Evolutionary conservation across 1,140 invertebrate genomes (phyloP).

Genomic region (Drosophila sturtevanti): DNA sequence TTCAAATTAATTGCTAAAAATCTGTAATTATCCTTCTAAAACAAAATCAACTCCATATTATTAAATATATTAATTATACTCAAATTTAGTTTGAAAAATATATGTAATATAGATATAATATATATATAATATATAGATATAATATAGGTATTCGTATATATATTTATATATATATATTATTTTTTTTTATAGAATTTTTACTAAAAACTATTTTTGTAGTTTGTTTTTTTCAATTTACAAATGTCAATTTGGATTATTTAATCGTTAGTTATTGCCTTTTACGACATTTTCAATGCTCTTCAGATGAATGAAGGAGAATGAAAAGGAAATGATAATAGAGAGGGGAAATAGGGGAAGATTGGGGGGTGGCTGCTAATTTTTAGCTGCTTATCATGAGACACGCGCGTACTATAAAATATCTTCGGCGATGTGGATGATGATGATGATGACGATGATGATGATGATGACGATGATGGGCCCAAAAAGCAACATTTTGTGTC

Average conservation of each 20-base stretch:
- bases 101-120: no score
- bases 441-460: constrained; percentile 11
- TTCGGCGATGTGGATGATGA: constrained; percentile 23
- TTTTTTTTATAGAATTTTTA: no score
- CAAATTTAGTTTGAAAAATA: no score
- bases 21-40: no score
- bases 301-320: neutral
- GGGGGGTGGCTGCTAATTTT: constrained; percentile 21
- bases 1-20: no score
- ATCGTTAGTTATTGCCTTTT: constrained; percentile 30
- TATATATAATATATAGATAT: no score
- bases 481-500: constrained; percentile 31
- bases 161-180: no score
- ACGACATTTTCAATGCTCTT: constrained; percentile 45
- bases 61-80: no score
- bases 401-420: constrained; percentile 70
- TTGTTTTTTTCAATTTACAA: constrained; percentile 57
- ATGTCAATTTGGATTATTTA: constrained; percentile 19
- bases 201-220: constrained; percentile 40
- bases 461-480: constrained; percentile 7
- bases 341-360: neutral
- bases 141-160: no score
- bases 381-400: constrained; percentile 64
- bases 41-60: no score
- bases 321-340: no score